Evolutionary conservation across 2,888 invertebrate genomes (phyloP), one percentile per base, ranked within the genome.

Genomic region (Aproaerema taeniolella): DNA sequence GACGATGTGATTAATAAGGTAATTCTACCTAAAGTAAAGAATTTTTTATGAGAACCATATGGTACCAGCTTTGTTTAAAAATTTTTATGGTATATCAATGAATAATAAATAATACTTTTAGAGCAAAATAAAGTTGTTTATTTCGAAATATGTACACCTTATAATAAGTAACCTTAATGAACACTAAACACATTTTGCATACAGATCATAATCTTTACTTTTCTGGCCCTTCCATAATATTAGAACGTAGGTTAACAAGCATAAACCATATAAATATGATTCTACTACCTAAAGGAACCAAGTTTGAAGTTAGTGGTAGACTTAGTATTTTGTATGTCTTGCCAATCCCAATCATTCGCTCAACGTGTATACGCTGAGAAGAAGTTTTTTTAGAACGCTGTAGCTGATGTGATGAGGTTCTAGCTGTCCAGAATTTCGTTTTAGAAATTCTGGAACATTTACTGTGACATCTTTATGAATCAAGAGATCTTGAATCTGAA

Each of bases 381-480:
- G 20, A 20, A 6, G 8, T 6, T 20, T 6, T 20, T 20, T 20
- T 20, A 8, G 20, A 20, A 20, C 20, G 20, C 5, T 8, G 8
- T 6, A 20, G 20, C 20, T 20, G 20, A 4, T 20, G 5, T 20
- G 20, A 4, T 20, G 5, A 8, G 20, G 20, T 6, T 20, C 20
- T 6, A 20, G 20, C 17, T 16, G 32, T 9, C 32, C 32, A 32
- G 15, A 15, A 7, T 15, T 32, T 16, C 16, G 14, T 32, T 32
- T 32, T 17, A 32, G 16, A 32, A 32, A 32, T 17, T 32, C 32
- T 32, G 32, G 32, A n/a, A 16, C 11, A 16, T 32, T 32, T 14
- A 32, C 32, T 16, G 17, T 32, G 6, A 32, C 17, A 17, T 32
- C 32, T 20, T 6, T 20, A 8, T 4, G 8, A 8, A 8, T 8